phyloP scores from a whole-genome alignment of 2,888 invertebrate species.

The Fragum sueziense region DNA sequence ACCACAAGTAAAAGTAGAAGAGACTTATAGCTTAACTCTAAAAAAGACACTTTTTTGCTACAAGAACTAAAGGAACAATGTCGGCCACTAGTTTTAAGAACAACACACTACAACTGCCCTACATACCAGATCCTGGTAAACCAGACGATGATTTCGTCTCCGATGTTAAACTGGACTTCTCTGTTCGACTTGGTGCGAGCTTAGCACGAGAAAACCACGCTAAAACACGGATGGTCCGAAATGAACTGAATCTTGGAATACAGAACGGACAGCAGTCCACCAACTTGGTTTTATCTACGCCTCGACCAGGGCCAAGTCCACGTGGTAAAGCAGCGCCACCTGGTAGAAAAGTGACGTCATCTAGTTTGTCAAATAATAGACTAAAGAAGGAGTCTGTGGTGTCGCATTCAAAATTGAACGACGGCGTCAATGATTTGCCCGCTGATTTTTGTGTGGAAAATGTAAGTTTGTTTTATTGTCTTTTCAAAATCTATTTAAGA shows the following conservation, averaged over 20 bases:
- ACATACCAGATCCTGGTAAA: slow-evolving; percentile 63
- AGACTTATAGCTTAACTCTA: too few relatives aligned
- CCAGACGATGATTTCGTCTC: slow-evolving; percentile 37
- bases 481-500: too few relatives aligned
- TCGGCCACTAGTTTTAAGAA: background rate
- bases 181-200: slow-evolving; percentile 64
- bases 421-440: background rate
- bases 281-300: background rate
- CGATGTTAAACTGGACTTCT: slow-evolving; percentile 58
- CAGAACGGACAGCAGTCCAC: background rate
- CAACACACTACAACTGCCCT: slow-evolving; percentile 53
- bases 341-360: background rate
- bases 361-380: background rate
- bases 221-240: slow-evolving; percentile 21
- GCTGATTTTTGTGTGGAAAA: background rate
- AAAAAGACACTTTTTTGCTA: too few relatives aligned
- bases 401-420: background rate
- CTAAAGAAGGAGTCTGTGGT: background rate
- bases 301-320: background rate
- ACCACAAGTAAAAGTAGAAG: too few relatives aligned
- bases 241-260: slow-evolving; percentile 22
- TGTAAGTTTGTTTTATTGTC: too few relatives aligned
- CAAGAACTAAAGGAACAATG: background rate
- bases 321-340: background rate
- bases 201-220: slow-evolving; percentile 49